Evolutionary conservation across 2,888 invertebrate genomes (phyloP).

Genomic region (Erebia palarica): DNA sequence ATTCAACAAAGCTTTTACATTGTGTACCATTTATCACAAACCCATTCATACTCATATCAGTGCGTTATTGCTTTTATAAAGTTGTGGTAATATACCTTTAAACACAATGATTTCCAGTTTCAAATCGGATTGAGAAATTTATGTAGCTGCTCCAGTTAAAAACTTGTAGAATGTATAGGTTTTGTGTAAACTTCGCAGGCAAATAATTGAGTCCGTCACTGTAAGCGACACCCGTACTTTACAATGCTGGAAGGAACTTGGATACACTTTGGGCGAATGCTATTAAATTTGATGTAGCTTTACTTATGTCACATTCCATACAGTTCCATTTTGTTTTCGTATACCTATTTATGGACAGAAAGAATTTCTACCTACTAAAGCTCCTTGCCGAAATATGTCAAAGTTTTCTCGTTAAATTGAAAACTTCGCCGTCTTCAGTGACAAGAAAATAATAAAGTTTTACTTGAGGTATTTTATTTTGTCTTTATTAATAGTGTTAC

Average conservation of each 20-base stretch:
- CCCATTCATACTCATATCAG: not conserved
- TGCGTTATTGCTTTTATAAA: not conserved
- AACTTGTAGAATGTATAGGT: slow-evolving; percentile 6
- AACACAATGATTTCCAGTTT: not conserved
- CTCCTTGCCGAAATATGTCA: not conserved
- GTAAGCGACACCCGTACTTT: slow-evolving; percentile 19
- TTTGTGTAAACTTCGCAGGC: slow-evolving; percentile 21
- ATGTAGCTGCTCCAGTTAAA: not conserved
- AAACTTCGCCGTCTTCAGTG: too few species aligned
- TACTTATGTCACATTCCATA: not conserved
- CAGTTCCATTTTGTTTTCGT: not conserved
- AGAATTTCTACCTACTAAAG: not conserved
- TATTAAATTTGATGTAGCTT: not conserved
- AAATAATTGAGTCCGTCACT: slow-evolving; percentile 27
- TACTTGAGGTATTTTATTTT: too few species aligned
- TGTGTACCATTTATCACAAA: slow-evolving; percentile 7
- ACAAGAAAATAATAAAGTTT: too few species aligned
- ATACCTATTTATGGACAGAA: not conserved
- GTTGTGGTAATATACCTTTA: not conserved
- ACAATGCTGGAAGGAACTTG: slow-evolving; percentile 10
- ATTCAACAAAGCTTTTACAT: not conserved
- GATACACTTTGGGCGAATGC: slow-evolving; percentile 15
- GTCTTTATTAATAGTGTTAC: too few species aligned
- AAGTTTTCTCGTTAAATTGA: too few species aligned
- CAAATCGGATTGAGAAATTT: not conserved